phyloP scores from a whole-genome alignment of 2,888 invertebrate genomes.

The Palloptera scutellata region DNA sequence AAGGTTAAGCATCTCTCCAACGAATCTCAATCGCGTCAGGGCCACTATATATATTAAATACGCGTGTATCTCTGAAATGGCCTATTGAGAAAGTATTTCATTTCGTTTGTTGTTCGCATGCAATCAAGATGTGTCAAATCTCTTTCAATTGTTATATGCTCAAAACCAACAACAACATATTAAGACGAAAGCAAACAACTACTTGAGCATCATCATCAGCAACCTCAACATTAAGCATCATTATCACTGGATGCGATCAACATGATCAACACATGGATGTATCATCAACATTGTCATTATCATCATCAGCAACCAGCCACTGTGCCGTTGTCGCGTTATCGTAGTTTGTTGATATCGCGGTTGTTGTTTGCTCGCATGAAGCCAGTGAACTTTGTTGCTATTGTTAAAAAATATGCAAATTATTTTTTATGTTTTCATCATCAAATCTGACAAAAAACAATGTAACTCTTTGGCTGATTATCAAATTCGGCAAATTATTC shows the following conservation, averaged over 20 bases:
- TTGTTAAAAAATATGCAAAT: slow-evolving; percentile 27
- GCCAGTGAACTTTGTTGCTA: slow-evolving; percentile 27
- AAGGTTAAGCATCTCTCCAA: no score
- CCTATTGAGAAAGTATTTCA: no score
- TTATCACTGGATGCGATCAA: background rate
- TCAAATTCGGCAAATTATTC: background rate
- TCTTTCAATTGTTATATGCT: no score
- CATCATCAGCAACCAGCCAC: background rate
- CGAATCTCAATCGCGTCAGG: no score
- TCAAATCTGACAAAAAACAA: slow-evolving; percentile 9
- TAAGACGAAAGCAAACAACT: no score
- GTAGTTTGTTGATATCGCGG: background rate
- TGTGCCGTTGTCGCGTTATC: background rate
- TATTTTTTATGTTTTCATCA: slow-evolving; percentile 17
- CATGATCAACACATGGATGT: background rate
- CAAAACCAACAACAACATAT: no score
- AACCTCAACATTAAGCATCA: no score
- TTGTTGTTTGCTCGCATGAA: background rate
- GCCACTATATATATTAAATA: no score
- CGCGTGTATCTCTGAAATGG: no score
- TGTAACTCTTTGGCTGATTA: background rate
- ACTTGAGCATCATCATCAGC: no score
- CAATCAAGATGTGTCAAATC: no score
- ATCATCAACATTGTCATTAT: background rate
- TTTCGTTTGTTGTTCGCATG: no score